Percentiles rank a stretch among this genome's conserved stretches.
phyloP scores from a whole-genome alignment of 1,140 invertebrate species.

The Platorchestia sp. region DNA sequence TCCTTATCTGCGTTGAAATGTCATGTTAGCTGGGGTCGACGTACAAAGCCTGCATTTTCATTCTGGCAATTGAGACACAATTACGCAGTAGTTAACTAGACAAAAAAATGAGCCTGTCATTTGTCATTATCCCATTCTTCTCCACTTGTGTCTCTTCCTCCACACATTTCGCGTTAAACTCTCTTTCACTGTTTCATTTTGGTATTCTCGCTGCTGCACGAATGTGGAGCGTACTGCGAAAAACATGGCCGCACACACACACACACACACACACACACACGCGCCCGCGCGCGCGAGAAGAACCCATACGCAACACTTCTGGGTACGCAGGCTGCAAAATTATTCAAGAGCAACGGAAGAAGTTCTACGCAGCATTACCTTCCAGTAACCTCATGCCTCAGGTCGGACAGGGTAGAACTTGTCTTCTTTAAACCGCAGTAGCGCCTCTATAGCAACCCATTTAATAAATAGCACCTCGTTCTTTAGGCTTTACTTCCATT shows the following conservation, averaged over 20 bases:
- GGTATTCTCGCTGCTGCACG: not conserved
- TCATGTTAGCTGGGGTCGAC: too few species aligned
- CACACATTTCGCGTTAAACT: not conserved
- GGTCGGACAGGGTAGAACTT: not conserved
- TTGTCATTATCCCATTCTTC: not conserved
- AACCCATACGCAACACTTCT: not conserved
- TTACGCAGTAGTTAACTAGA: too few species aligned
- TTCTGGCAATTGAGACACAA: too few species aligned
- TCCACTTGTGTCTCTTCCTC: not conserved
- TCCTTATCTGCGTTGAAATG: too few species aligned
- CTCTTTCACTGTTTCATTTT: not conserved
- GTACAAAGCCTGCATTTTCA: too few species aligned
- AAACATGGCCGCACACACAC: too few species aligned
- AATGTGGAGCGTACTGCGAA: too few species aligned
- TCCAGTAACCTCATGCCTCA: conserved; percentile 6
- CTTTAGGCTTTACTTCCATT: not conserved
- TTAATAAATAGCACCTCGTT: not conserved
- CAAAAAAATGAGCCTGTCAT: too few species aligned
- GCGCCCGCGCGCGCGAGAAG: not conserved
- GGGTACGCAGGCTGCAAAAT: not conserved
- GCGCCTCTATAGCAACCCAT: not conserved
- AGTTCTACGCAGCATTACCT: not conserved
- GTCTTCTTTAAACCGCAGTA: conserved; percentile 19
- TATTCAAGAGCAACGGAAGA: not conserved
- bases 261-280: not conserved